These are phyloP conservation scores for Agrotis segetum DNA, from an alignment of 2,888 invertebrate genomes.

Conservation along the genomic window DNA sequence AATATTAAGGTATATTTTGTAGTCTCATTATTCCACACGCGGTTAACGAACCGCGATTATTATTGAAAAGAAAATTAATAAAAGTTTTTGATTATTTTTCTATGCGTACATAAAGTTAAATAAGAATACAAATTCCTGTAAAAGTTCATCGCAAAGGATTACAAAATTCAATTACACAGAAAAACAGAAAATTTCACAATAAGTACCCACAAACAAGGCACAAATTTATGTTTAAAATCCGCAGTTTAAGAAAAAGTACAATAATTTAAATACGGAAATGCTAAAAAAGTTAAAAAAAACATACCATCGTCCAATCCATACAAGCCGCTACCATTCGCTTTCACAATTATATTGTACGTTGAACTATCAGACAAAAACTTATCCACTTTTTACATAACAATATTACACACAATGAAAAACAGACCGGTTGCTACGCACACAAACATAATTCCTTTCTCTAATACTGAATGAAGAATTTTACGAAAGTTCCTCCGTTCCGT, in stretches of 20 bases:
- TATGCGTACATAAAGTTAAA: not conserved
- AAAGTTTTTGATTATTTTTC: constrained; percentile 2
- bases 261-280: constrained; percentile 11
- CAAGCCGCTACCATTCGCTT: constrained; percentile 85
- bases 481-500: constrained; percentile 68
- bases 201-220: not conserved
- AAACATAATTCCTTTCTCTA: constrained; percentile 69
- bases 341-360: constrained; percentile 90
- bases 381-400: constrained; percentile 90
- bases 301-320: constrained; percentile 87
- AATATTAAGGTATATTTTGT: not conserved
- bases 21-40: not conserved
- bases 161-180: not conserved
- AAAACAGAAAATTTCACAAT: not conserved
- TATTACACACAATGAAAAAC: constrained; percentile 70
- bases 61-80: too few relatives aligned
- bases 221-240: not conserved
- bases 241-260: not conserved
- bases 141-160: constrained; percentile 26
- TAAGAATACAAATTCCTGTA: not conserved
- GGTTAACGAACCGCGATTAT: too few relatives aligned
- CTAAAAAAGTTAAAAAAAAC: constrained; percentile 50
- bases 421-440: constrained; percentile 72
- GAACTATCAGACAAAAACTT: constrained; percentile 84
- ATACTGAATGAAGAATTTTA: constrained; percentile 49